Percentiles rank a stretch among this genome's conserved stretches.
phyloP scores from a whole-genome alignment of 2,888 invertebrate species.

The Agrochola macilenta region DNA sequence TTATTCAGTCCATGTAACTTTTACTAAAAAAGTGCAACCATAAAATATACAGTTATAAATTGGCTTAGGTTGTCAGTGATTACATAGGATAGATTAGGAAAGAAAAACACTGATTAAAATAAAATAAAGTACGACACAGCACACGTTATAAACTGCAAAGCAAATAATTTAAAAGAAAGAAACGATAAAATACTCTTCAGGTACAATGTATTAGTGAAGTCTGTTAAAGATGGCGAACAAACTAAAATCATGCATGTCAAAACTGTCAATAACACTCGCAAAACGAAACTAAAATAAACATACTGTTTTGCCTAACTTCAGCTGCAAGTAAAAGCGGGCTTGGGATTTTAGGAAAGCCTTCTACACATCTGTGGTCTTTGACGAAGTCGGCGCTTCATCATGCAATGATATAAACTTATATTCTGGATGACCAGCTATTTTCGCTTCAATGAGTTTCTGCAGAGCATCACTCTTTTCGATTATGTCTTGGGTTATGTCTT shows the following conservation, averaged over 20 bases:
- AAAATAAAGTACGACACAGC: slow-evolving; percentile 49
- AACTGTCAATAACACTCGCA: slow-evolving; percentile 69
- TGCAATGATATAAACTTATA: slow-evolving; percentile 84
- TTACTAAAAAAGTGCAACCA: slow-evolving; percentile 48
- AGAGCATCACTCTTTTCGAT: slow-evolving; percentile 85
- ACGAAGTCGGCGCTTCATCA: slow-evolving; percentile 79
- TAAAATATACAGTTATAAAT: slow-evolving; percentile 44
- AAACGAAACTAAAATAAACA: slow-evolving; percentile 82
- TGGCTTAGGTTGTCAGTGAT: slow-evolving; percentile 42
- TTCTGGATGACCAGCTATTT: slow-evolving; percentile 86
- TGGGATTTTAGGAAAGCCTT: slow-evolving; percentile 69
- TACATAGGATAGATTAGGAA: slow-evolving; percentile 21
- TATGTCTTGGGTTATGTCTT: slow-evolving; percentile 78
- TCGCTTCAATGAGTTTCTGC: slow-evolving; percentile 85
- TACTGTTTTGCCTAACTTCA: slow-evolving; percentile 81
- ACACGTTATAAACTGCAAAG: slow-evolving; percentile 53
- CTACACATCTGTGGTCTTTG: slow-evolving; percentile 88
- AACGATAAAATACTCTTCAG: slow-evolving; percentile 1
- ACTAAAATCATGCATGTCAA: slow-evolving; percentile 62
- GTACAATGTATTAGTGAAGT: slow-evolving; percentile 22
- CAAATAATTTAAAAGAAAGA: slow-evolving; percentile 27
- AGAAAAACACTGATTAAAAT: slow-evolving; percentile 51
- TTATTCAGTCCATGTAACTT: slow-evolving; percentile 17
- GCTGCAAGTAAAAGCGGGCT: slow-evolving; percentile 71
- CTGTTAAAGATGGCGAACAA: slow-evolving; percentile 21